A percentile compares a stretch with the other conserved stretches of the same genome.
These are phyloP conservation scores for Irena cyanogastra DNA, from an alignment of 2,113 vertebrate species.

Conservation along the genomic window DNA sequence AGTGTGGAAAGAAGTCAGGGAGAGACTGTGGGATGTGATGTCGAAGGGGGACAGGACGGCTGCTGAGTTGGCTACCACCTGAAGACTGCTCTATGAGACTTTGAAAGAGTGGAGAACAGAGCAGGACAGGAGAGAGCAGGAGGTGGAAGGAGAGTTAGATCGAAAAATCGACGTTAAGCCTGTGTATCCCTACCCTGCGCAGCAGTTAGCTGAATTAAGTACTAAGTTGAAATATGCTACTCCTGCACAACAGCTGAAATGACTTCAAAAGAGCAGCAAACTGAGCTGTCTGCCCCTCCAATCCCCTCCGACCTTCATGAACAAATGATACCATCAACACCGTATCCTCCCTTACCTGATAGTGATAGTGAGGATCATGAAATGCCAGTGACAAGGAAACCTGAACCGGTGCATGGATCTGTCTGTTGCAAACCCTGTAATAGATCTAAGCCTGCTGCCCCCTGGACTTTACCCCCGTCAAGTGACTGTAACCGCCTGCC, in stretches of 20 bases:
- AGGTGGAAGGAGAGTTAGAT: not conserved
- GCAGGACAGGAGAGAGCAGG: not conserved
- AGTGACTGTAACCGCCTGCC: not conserved
- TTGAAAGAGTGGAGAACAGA: not conserved
- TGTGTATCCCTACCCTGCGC: not conserved
- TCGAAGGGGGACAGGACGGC: not conserved
- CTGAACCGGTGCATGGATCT: not conserved
- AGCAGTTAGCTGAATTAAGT: not conserved
- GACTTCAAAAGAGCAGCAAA: not conserved
- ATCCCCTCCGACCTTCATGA: not conserved
- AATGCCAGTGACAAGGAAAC: not conserved
- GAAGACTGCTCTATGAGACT: not conserved
- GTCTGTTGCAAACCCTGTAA: not conserved
- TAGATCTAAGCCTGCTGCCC: not conserved
- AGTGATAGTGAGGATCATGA: not conserved
- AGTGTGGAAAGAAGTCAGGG: not conserved
- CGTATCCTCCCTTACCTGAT: no score
- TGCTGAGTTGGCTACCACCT: not conserved
- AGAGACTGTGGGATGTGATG: not conserved
- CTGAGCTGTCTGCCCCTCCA: not conserved
- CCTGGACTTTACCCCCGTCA: not conserved
- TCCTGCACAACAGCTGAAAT: not conserved
- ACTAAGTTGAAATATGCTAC: not conserved
- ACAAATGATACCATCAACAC: not conserved
- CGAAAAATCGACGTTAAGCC: not conserved